Evolutionary conservation across 1,140 invertebrate species (phyloP).

Genomic region (Drosophila pseudoobscura): DNA sequence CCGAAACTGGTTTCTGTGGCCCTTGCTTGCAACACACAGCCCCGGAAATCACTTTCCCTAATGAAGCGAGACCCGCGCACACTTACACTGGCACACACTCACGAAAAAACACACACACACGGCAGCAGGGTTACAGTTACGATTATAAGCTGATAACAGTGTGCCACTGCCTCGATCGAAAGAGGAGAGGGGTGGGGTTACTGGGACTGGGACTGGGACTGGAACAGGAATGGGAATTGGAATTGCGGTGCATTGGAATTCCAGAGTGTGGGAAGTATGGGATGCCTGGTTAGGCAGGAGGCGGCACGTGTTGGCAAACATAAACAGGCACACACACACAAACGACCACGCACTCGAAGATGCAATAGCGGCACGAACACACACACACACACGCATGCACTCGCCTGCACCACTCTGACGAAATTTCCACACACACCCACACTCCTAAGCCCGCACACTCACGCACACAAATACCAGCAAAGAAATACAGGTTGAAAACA

Average conservation of each 20-base stretch:
- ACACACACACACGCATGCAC: constrained; percentile 14
- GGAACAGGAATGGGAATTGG: too few species aligned
- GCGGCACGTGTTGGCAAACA: constrained; percentile 45
- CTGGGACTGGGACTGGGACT: too few species aligned
- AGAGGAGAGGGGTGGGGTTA: too few species aligned
- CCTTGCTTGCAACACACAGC: constrained; percentile 19
- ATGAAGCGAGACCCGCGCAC: constrained; percentile 37
- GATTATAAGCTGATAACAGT: constrained; percentile 34
- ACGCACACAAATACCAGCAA: constrained; percentile 13
- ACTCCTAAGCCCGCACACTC: constrained; percentile 14
- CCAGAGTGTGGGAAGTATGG: background rate
- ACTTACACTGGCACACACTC: constrained; percentile 1
- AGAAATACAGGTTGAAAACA: constrained; percentile 50
- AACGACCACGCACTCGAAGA: constrained; percentile 6
- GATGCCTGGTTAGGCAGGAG: background rate
- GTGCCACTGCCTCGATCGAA: too few species aligned
- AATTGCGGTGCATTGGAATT: constrained; percentile 23
- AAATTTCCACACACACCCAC: constrained; percentile 25
- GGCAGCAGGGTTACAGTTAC: constrained; percentile 16
- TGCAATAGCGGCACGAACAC: constrained; percentile 15
- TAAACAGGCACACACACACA: constrained; percentile 27
- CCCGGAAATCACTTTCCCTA: constrained; percentile 57
- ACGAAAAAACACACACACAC: background rate
- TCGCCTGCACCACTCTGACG: constrained; percentile 6
- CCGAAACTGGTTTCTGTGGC: constrained; percentile 36